These are phyloP conservation scores for Paracentrotus lividus DNA, from an alignment of 53 echinoderm and acorn worm genomes.

Conservation along the genomic window DNA sequence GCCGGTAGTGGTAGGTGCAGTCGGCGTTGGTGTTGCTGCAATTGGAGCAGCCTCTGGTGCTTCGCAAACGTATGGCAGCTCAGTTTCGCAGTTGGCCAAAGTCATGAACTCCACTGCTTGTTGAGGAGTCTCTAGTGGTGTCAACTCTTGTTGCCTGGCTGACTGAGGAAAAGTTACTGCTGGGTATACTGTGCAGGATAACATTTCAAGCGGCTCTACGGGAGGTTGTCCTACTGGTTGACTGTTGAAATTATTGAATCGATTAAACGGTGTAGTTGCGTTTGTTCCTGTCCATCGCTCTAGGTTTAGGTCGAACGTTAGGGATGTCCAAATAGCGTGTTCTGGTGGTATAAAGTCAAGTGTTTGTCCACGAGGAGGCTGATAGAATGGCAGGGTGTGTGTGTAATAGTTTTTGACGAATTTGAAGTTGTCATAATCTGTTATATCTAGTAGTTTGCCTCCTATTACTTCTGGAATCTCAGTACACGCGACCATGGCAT, in stretches of 20 bases:
- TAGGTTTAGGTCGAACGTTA: constrained; percentile 43
- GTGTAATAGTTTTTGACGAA: constrained; percentile 57
- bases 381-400: constrained; percentile 3
- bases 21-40: neutral
- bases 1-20: neutral
- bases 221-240: constrained; percentile 60
- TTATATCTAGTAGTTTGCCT: constrained; percentile 61
- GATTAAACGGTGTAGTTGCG: neutral
- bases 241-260: constrained; percentile 64
- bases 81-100: constrained; percentile 10
- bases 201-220: neutral
- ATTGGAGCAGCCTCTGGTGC: constrained; percentile 28
- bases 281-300: constrained; percentile 56
- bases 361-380: constrained; percentile 15
- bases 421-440: constrained; percentile 39
- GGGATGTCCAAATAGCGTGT: constrained; percentile 48
- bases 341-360: constrained; percentile 51
- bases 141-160: neutral
- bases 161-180: constrained; percentile 24
- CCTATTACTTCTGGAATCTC: neutral
- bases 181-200: constrained; percentile 63
- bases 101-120: constrained; percentile 64
- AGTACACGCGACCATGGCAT: constrained; percentile 33
- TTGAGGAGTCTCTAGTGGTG: constrained; percentile 18
- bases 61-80: constrained; percentile 60